Percentiles rank a stretch among this genome's conserved stretches.
Evolutionary conservation across 2,113 vertebrate genomes (phyloP).

Genomic region (Chiloscyllium plagiosum): DNA sequence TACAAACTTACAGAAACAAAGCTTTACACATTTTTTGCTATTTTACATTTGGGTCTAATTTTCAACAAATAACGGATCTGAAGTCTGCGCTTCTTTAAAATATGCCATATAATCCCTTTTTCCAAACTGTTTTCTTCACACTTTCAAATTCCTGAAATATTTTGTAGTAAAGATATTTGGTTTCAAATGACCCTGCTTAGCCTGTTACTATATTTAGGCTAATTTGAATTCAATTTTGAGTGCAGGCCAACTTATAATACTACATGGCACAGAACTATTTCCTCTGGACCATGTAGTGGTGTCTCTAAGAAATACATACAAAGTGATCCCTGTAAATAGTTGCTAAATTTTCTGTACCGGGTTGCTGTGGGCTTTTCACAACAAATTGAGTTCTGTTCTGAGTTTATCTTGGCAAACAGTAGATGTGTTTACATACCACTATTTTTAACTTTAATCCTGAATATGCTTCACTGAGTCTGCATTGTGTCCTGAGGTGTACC

Average conservation of each 20-base stretch:
- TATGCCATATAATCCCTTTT: constrained; percentile 27
- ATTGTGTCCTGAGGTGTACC: constrained; percentile 11
- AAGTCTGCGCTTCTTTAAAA: background rate
- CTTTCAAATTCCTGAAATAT: constrained; percentile 34
- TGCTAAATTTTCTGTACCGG: background rate
- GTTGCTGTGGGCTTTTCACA: constrained; percentile 29
- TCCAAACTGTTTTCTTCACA: constrained; percentile 16
- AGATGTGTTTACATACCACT: constrained; percentile 27
- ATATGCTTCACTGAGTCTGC: constrained; percentile 34
- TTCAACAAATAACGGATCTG: background rate
- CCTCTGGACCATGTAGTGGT: constrained; percentile 30
- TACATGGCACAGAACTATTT: constrained; percentile 18
- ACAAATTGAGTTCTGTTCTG: constrained; percentile 34
- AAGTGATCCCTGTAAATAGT: constrained; percentile 32
- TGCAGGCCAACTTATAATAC: constrained; percentile 21
- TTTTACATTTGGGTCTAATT: background rate
- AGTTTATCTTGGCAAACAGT: constrained; percentile 25
- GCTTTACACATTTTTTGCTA: background rate
- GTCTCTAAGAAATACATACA: constrained; percentile 32
- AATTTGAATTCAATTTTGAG: constrained; percentile 31
- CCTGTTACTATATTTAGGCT: constrained; percentile 35
- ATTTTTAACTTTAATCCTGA: constrained; percentile 37
- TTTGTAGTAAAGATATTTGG: constrained; percentile 21
- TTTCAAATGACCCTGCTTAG: constrained; percentile 35
- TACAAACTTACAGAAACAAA: background rate